phyloP scores from a whole-genome alignment of 1,140 invertebrate species.

The Bradynema listronoti region DNA sequence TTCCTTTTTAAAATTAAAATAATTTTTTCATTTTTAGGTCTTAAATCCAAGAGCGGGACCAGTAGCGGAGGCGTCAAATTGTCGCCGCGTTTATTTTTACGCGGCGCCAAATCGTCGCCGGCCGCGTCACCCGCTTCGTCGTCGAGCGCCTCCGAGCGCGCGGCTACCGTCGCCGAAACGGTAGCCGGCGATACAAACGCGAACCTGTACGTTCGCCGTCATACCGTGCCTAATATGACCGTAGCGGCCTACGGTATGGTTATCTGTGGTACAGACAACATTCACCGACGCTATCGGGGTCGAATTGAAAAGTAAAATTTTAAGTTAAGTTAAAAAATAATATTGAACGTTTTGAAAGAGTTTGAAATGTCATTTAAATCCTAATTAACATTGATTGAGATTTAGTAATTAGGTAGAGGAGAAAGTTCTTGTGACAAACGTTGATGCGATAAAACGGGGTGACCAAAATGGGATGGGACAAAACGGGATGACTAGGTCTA shows the following conservation, averaged over 20 bases:
- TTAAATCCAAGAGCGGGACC: too few relatives aligned
- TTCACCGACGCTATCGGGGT: slow-evolving; percentile 54
- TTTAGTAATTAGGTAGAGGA: too few relatives aligned
- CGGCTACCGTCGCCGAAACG: background rate
- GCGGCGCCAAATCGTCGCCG: slow-evolving; percentile 1
- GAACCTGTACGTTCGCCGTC: slow-evolving; percentile 24
- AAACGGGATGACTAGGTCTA: too few relatives aligned
- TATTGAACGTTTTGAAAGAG: background rate
- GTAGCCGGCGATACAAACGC: slow-evolving; percentile 4
- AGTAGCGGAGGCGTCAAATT: too few relatives aligned
- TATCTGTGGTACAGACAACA: slow-evolving; percentile 54
- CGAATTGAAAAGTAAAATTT: slow-evolving; percentile 51
- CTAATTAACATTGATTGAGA: too few relatives aligned
- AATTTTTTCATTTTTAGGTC: too few relatives aligned
- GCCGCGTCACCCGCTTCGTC: background rate
- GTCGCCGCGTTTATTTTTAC: too few relatives aligned
- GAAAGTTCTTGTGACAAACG: too few relatives aligned
- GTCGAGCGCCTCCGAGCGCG: background rate
- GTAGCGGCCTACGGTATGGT: slow-evolving; percentile 52
- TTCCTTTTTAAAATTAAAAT: too few relatives aligned
- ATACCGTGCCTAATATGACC: slow-evolving; percentile 45
- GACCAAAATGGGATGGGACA: too few relatives aligned
- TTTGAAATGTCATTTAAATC: slow-evolving; percentile 13
- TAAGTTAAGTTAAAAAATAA: too few relatives aligned
- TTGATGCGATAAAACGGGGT: too few relatives aligned